These are phyloP conservation scores for Pissodes strobi DNA, from an alignment of 1,140 invertebrate species.

Conservation along the genomic window DNA sequence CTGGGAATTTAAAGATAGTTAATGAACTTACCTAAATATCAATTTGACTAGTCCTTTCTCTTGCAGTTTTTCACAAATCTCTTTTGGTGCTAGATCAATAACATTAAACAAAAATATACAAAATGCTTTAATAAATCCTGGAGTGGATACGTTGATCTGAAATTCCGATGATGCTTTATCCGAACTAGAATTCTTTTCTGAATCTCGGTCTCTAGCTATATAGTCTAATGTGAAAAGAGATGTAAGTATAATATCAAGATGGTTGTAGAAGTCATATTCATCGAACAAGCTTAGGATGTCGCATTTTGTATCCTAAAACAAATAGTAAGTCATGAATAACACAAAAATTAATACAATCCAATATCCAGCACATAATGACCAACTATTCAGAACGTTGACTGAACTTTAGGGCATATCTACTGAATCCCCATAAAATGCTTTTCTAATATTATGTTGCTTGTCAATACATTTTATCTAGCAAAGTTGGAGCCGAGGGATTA, in stretches of 20 bases:
- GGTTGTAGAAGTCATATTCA: constrained; percentile 33
- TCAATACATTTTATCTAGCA: too few relatives aligned
- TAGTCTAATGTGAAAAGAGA: constrained; percentile 30
- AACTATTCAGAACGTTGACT: too few relatives aligned
- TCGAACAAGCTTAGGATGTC: constrained; percentile 20
- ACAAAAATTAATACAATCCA: too few relatives aligned
- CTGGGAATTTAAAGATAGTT: too few relatives aligned
- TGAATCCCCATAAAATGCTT: too few relatives aligned
- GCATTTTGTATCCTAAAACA: constrained; percentile 22
- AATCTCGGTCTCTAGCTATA: background rate
- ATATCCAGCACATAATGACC: too few relatives aligned
- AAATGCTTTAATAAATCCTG: constrained; percentile 56
- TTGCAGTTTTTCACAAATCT: constrained; percentile 33
- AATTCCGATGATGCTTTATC: background rate
- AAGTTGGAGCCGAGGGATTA: too few relatives aligned
- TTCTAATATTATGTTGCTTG: too few relatives aligned
- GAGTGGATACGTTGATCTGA: constrained; percentile 48
- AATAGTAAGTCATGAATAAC: too few relatives aligned
- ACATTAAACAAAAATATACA: constrained; percentile 58
- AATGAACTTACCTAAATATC: constrained; percentile 41
- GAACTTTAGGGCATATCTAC: too few relatives aligned
- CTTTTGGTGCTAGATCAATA: constrained; percentile 53
- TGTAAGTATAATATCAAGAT: constrained; percentile 25
- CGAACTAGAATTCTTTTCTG: constrained; percentile 11
- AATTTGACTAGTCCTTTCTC: constrained; percentile 40